Percentiles rank a stretch among this genome's conserved stretches.
Evolutionary conservation across 2,797 vertebrate species (phyloP).

Genomic region (Mormyrops boulengeri): DNA sequence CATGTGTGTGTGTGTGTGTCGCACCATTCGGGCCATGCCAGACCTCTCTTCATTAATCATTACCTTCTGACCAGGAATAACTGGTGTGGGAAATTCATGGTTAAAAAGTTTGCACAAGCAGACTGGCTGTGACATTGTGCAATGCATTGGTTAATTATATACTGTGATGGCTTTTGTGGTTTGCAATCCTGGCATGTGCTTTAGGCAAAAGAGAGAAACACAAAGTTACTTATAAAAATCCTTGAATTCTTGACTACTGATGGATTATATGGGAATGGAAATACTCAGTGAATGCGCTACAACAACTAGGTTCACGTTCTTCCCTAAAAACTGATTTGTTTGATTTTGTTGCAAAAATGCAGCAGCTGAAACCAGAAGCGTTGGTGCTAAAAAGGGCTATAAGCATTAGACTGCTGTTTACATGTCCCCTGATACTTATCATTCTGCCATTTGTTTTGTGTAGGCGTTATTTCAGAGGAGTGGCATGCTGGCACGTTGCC

Average conservation of each 20-base stretch:
- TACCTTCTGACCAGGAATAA: neutral
- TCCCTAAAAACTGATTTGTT: neutral
- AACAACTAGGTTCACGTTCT: neutral
- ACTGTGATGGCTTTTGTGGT: constrained; percentile 39
- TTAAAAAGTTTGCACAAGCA: constrained; percentile 20
- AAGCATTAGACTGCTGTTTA: neutral
- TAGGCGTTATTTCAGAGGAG: neutral
- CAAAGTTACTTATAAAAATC: constrained; percentile 24
- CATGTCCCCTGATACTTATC: neutral
- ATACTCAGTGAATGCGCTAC: neutral
- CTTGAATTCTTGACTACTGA: neutral
- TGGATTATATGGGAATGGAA: neutral
- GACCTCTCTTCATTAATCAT: neutral
- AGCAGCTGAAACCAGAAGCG: neutral
- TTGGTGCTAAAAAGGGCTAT: neutral
- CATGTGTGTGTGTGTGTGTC: neutral
- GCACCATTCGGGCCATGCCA: neutral
- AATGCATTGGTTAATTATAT: constrained; percentile 58
- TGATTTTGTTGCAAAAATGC: neutral
- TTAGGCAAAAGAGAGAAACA: constrained; percentile 21
- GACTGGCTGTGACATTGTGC: constrained; percentile 44
- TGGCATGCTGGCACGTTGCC: neutral
- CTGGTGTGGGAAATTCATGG: neutral
- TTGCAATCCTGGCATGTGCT: constrained; percentile 21
- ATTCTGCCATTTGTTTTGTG: neutral